These are phyloP conservation scores for Microdon myrmicae DNA, from an alignment of 2,888 invertebrate genomes.

Conservation along the genomic window DNA sequence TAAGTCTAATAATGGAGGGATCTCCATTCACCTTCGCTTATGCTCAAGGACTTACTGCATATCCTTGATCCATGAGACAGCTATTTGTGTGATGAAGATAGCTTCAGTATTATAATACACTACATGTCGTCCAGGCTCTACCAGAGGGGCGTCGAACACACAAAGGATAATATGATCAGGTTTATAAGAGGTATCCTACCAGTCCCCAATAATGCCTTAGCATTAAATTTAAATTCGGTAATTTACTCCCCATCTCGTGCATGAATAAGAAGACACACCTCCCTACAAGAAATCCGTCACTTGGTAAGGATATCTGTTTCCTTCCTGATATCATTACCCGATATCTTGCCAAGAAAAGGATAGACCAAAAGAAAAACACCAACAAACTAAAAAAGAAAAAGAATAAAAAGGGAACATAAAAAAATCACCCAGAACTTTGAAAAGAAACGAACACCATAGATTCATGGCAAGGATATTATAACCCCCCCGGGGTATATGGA, in stretches of 20 bases:
- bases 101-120: too few species aligned
- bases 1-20: too few species aligned
- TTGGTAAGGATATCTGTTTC: slow-evolving; percentile 47
- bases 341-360: slow-evolving; percentile 32
- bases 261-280: slow-evolving; percentile 18
- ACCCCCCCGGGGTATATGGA: slow-evolving; percentile 38
- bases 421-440: slow-evolving; percentile 15
- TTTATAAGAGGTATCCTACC: background rate
- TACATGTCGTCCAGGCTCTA: slow-evolving; percentile 1
- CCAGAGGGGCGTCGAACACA: background rate
- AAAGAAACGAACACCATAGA: slow-evolving; percentile 27
- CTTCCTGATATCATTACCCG: slow-evolving; percentile 50
- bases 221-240: slow-evolving; percentile 48
- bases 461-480: slow-evolving; percentile 41
- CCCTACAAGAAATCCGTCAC: slow-evolving; percentile 40
- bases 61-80: slow-evolving; percentile 43
- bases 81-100: slow-evolving; percentile 27
- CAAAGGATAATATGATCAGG: slow-evolving; percentile 21
- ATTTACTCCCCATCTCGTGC: slow-evolving; percentile 39
- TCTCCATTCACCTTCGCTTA: too few species aligned
- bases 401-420: background rate
- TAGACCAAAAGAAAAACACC: background rate
- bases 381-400: slow-evolving; percentile 1
- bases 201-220: slow-evolving; percentile 29
- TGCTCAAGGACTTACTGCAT: slow-evolving; percentile 28